Percentiles rank a stretch among this genome's conserved stretches.
Conservation (phyloP, 2,888 invertebrate genomes). For the Biston stratarius region DNA sequence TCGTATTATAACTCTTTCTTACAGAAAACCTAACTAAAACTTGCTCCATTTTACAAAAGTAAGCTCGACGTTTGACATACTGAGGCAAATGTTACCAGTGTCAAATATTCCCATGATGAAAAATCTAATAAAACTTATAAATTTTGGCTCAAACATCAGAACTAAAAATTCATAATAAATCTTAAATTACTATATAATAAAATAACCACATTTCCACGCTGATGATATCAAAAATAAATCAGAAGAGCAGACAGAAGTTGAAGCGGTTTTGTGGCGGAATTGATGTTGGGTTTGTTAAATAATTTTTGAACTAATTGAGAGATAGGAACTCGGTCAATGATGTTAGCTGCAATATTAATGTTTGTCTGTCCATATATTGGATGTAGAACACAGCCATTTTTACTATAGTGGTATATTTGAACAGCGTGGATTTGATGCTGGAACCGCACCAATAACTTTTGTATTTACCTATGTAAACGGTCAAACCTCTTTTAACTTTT, state of each 20-base stretch:
- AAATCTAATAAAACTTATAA: slow-evolving; percentile 35
- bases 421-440: too few relatives aligned
- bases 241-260: slow-evolving; percentile 8
- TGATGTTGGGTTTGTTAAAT: neutral
- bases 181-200: slow-evolving; percentile 65
- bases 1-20: neutral
- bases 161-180: slow-evolving; percentile 68
- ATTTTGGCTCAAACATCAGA: slow-evolving; percentile 68
- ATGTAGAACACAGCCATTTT: too few relatives aligned
- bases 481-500: too few relatives aligned
- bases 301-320: neutral
- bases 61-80: slow-evolving; percentile 14
- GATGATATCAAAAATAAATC: slow-evolving; percentile 29
- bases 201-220: slow-evolving; percentile 58
- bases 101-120: slow-evolving; percentile 23
- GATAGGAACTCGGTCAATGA: neutral
- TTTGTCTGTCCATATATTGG: neutral
- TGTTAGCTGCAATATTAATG: neutral
- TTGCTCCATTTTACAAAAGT: slow-evolving; percentile 12
- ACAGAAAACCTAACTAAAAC: neutral
- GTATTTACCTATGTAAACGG: too few relatives aligned
- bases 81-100: slow-evolving; percentile 19
- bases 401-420: too few relatives aligned
- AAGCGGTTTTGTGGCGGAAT: slow-evolving; percentile 7
- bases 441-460: too few relatives aligned